Evolutionary conservation across 2,888 invertebrate species (phyloP), one percentile per base, ranked within the genome.

Genomic region (Helleia helle): DNA sequence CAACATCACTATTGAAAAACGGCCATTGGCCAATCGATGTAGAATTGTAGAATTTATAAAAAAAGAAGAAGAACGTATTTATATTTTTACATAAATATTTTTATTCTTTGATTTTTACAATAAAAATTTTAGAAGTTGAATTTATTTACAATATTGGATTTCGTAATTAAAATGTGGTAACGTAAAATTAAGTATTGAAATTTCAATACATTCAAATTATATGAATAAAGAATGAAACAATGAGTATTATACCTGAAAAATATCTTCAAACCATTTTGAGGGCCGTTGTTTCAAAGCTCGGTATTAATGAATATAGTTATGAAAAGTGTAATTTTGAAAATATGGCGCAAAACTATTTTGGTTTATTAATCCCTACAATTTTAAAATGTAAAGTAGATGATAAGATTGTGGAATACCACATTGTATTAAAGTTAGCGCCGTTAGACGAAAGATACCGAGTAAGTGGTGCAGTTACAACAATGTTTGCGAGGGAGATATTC

Each of bases 311-410:
- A 18, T 76, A 69, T 63, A 42, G 43, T 8, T 63, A 62, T 46
- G 47, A 51, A 5, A 43, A 54, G 47, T 36, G 55, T 51, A 59
- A 56, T 29, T 75, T 81, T 41, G 58, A 73, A 43, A 56, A 44
- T 47, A 63, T 72, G 14, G 79, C 71, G 1, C 81, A 81, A 51
- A 83, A 83, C 48, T 84, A 76, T 49, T 84, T 84, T 26, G 83
- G 80, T 22, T 54, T 73, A 31, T 55, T 83, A 14, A 51, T 81
- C 26, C 81, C 83, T 4, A 51, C 75, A 29, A 47, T 54, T 29
- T 48, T 83, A 47, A 50, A 46, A 14, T 74, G 69, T 8, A 55
- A 51, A 44, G 43, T 36, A 25, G 27, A 58, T 26, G 53, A 48
- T 1, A 48, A 50, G 18, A 43, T 49, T 25, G 47, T 58, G 25